A percentile compares a stretch with the other conserved stretches of the same genome.
Conservation (phyloP, 2,888 invertebrate species). For the Chloroclysta siterata region DNA sequence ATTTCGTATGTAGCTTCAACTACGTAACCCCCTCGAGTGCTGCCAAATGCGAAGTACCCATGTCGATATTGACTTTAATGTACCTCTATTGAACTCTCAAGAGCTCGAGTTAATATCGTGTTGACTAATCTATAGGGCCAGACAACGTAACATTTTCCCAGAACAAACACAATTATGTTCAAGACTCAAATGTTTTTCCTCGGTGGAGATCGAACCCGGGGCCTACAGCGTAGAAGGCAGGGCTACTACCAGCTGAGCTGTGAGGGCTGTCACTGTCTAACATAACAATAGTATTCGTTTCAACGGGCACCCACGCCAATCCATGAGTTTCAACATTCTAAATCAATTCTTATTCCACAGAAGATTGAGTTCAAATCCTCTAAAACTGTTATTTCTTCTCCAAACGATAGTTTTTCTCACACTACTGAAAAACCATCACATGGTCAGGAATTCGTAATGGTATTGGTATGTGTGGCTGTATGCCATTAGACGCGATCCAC, state of each 20-base stretch:
- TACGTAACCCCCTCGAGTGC: slow-evolving; percentile 11
- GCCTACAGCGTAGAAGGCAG: no score
- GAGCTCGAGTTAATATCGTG: slow-evolving; percentile 1
- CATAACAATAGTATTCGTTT: no score
- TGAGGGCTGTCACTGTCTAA: no score
- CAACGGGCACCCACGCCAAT: no score
- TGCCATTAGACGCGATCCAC: slow-evolving; percentile 23
- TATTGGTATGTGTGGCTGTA: slow-evolving; percentile 21
- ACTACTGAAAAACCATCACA: slow-evolving; percentile 12
- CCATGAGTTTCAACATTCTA: no score
- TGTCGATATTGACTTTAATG: slow-evolving; percentile 1
- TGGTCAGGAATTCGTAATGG: slow-evolving; percentile 18
- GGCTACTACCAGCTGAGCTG: no score
- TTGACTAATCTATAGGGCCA: neutral
- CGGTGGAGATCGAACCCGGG: no score
- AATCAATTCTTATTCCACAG: neutral
- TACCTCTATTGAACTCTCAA: slow-evolving; percentile 2
- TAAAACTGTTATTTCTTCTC: neutral
- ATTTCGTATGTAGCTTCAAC: slow-evolving; percentile 8
- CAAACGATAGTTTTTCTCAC: neutral
- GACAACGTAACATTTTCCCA: neutral
- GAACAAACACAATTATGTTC: neutral
- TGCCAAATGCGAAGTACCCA: slow-evolving; percentile 4
- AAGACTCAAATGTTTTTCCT: no score
- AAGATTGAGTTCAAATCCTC: neutral